phyloP scores from a whole-genome alignment of 1,140 invertebrate species.

The Trichogramma pretiosum region DNA sequence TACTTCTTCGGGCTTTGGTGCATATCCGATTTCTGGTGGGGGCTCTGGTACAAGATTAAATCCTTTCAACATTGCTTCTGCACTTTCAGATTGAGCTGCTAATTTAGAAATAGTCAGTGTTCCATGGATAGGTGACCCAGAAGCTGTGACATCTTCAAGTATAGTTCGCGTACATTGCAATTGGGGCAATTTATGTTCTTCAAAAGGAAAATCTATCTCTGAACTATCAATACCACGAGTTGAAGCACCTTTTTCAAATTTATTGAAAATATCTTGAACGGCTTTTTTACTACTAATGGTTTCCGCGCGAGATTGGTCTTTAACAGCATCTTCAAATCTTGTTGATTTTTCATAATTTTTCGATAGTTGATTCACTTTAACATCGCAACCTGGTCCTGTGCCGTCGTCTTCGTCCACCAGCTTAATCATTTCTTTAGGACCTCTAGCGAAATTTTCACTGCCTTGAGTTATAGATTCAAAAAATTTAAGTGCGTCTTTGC shows the following conservation, averaged over 20 bases:
- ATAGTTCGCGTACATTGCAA: conserved; percentile 33
- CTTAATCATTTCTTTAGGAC: conserved; percentile 40
- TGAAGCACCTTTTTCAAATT: conserved; percentile 30
- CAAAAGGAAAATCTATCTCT: conserved; percentile 40
- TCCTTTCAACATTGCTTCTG: conserved; percentile 39
- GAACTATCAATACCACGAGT: conserved; percentile 37
- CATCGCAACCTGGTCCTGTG: conserved; percentile 31
- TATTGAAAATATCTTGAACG: conserved; percentile 37
- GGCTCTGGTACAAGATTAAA: conserved; percentile 59
- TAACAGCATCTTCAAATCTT: conserved; percentile 30
- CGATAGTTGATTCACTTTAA: conserved; percentile 40
- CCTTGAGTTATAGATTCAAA: conserved; percentile 51
- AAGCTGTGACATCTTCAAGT: conserved; percentile 34
- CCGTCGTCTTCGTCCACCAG: conserved; percentile 27
- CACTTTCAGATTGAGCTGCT: conserved; percentile 36
- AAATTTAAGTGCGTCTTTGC: conserved; percentile 49
- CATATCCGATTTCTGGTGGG: conserved; percentile 62
- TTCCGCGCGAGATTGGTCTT: conserved; percentile 24
- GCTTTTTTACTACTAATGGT: conserved; percentile 30
- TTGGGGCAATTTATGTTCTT: conserved; percentile 33
- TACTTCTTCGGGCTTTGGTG: conserved; percentile 46
- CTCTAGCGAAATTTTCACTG: conserved; percentile 28
- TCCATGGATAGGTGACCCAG: conserved; percentile 33
- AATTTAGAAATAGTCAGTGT: conserved; percentile 34
- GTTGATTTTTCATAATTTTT: conserved; percentile 40